Evolutionary conservation across 2,888 invertebrate genomes (phyloP).

Genomic region (Allophyes oxyacanthae): DNA sequence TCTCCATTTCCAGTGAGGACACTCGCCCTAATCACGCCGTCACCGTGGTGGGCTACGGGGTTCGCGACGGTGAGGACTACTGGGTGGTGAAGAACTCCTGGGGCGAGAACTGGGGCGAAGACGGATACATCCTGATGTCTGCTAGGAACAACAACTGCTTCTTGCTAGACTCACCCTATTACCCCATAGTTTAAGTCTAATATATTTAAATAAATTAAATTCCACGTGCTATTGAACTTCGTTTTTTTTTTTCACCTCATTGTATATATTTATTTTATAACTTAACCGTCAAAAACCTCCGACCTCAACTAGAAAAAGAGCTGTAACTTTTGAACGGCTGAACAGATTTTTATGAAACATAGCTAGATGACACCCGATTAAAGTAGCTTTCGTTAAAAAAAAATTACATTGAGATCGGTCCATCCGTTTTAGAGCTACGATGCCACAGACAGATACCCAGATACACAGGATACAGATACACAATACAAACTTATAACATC

Average conservation of each 20-base stretch:
- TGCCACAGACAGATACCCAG: no score
- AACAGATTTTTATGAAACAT: no score
- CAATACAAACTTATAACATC: no score
- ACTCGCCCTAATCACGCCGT: constrained; percentile 60
- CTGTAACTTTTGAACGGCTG: no score
- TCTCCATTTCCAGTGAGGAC: constrained; percentile 26
- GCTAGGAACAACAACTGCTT: constrained; percentile 66
- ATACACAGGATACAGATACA: no score
- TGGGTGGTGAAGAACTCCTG: constrained; percentile 77
- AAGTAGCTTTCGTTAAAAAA: no score
- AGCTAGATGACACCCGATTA: no score
- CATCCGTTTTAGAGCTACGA: no score
- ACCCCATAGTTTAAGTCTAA: constrained; percentile 54
- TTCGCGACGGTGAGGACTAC: constrained; percentile 62
- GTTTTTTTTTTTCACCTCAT: not conserved
- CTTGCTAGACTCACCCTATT: constrained; percentile 56
- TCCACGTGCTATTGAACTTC: constrained; percentile 54
- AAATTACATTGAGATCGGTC: no score
- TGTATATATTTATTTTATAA: no score
- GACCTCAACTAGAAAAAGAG: no score
- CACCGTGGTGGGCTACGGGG: constrained; percentile 69
- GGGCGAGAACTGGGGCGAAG: constrained; percentile 70
- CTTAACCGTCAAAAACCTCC: no score
- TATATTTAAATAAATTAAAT: constrained; percentile 41
- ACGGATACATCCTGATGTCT: constrained; percentile 66